Base-by-base conservation (phyloP, 2,797 vertebrate genomes). In the Gambelia wislizenii region DNA sequence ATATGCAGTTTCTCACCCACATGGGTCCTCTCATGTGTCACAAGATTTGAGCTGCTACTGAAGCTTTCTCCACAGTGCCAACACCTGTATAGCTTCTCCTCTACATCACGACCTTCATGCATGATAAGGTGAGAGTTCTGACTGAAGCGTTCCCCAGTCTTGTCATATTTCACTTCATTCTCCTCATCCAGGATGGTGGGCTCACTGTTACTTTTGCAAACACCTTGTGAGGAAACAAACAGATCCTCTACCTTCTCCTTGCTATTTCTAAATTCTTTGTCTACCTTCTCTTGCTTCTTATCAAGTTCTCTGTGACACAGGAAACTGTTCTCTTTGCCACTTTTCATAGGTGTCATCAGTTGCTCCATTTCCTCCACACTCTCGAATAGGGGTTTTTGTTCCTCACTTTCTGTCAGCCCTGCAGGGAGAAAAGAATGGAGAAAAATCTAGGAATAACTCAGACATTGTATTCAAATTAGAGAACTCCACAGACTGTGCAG, bases 1-100 rank as follows among this genome's bases (percentile, higher is more conserved):
- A 56, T 81, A 39, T 80, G 87, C 13, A 89, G 72, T 82, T 82
- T 86, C 54, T 89, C 88, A 2, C 83, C 84, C 4, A 86, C 84
- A 8, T 89, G 88, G 27, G 44, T 83, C 18, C 52, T 80, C 49
- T 84, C 83, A 1, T 91, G 91, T 8, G 52, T 56, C 72, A 84
- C 0, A 36, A 30, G 64, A 67, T 12, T 33, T 67, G 64, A 67
- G 64, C 30, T 67, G 30, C 64, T 67, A 67, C 30, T 67, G 64
- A 67, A 67, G 30, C 64, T 67, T 33, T 67, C 30, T 33, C 64
- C 64, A 33, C 64, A 67, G 30, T 67, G 64, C 64, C 86, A 89
- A 36, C 91, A 91, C 16, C 44, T 84, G 44, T 84, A 82, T 0
- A 16, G 76, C 44, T 61, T 80, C 64, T 89, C 87, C n/a, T 61